Percentiles rank a stretch among this genome's conserved stretches.
These are phyloP conservation scores for Drosophila trichaetosa DNA, from an alignment of 2,888 invertebrate genomes.

Conservation along the genomic window DNA sequence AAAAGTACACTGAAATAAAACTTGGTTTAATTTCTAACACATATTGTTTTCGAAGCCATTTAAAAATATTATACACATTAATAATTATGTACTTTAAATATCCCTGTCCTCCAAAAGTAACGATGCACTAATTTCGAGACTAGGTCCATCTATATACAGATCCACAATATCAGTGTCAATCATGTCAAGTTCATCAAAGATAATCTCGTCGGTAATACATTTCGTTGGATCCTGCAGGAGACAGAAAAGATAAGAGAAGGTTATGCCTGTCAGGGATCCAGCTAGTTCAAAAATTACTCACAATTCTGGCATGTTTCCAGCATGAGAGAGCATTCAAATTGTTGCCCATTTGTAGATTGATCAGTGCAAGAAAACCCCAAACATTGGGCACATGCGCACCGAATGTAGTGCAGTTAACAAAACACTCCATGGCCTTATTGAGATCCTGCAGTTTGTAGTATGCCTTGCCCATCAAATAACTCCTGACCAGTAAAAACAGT, in stretches of 20 bases:
- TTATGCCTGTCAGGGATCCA: not conserved
- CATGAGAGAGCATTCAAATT: slow-evolving; percentile 73
- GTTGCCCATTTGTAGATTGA: slow-evolving; percentile 68
- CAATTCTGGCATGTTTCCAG: slow-evolving; percentile 79
- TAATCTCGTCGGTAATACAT: slow-evolving; percentile 54
- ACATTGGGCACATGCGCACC: slow-evolving; percentile 67
- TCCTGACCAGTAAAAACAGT: slow-evolving; percentile 18
- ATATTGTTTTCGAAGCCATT: not conserved
- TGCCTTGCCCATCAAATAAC: slow-evolving; percentile 66
- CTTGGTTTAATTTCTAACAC: not conserved
- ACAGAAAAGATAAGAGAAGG: not conserved
- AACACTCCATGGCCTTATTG: slow-evolving; percentile 54
- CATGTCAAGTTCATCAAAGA: slow-evolving; percentile 63
- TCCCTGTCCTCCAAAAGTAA: slow-evolving; percentile 9
- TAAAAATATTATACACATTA: not conserved
- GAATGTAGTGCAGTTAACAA: slow-evolving; percentile 58
- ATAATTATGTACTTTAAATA: not conserved
- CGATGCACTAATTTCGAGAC: not conserved
- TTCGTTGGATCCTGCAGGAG: slow-evolving; percentile 50
- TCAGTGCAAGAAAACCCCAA: slow-evolving; percentile 77
- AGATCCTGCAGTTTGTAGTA: slow-evolving; percentile 53
- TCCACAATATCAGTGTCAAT: slow-evolving; percentile 65
- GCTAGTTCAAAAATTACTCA: slow-evolving; percentile 34
- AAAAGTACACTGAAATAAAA: not conserved
- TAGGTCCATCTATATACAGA: slow-evolving; percentile 64